Conservation (phyloP, 1,140 invertebrate species). For the Monomorium pharaonis region DNA sequence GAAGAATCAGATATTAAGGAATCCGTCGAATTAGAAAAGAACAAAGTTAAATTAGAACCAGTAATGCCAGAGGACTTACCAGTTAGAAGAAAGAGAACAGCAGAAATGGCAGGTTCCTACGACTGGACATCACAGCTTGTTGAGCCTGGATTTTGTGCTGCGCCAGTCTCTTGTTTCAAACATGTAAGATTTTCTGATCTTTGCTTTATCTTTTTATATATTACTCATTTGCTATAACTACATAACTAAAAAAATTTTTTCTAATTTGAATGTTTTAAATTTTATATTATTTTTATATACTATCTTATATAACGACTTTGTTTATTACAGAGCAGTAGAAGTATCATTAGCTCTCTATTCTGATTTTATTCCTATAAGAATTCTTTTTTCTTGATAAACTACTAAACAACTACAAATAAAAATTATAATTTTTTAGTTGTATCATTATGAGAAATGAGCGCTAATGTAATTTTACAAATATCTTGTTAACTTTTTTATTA, state of each 20-base stretch:
- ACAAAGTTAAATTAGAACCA: conserved; percentile 77
- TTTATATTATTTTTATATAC: neutral
- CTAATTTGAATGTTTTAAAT: too few species aligned
- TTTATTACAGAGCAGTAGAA: too few species aligned
- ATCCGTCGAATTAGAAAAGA: conserved; percentile 64
- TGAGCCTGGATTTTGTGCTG: conserved; percentile 92
- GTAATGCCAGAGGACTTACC: conserved; percentile 83
- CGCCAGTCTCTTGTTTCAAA: conserved; percentile 95
- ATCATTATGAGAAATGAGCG: too few species aligned
- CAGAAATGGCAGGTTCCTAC: conserved; percentile 90
- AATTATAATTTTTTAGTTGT: too few species aligned
- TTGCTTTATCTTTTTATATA: too few species aligned
- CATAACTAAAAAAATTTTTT: neutral
- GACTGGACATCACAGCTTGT: conserved; percentile 93
- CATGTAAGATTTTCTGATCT: conserved; percentile 90
- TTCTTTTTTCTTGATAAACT: too few species aligned
- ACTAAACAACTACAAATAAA: too few species aligned
- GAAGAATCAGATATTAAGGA: conserved; percentile 68
- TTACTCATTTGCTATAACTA: too few species aligned
- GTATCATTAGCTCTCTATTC: too few species aligned
- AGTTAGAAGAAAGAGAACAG: conserved; percentile 84
- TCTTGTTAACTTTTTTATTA: neutral
- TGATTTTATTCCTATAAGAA: too few species aligned
- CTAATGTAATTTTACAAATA: conserved; percentile 32
- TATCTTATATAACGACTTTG: too few species aligned